These are phyloP conservation scores for Saguinus imperator DNA, from an alignment of 2,113 vertebrate genomes.

Conservation along the genomic window DNA sequence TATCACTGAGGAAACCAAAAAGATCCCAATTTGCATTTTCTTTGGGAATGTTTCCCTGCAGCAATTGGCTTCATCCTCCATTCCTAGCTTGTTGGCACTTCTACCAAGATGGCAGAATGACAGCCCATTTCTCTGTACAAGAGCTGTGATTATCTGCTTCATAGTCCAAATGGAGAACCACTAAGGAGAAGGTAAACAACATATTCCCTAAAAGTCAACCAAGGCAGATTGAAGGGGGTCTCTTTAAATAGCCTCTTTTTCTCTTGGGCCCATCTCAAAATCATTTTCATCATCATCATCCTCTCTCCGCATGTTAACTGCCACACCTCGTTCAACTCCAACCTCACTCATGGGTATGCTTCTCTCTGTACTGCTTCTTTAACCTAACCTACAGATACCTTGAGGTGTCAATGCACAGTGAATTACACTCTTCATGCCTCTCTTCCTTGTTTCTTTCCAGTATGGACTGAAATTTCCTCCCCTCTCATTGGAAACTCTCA, in stretches of 20 bases:
- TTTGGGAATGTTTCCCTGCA: too few species aligned
- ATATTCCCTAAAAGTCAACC: not conserved
- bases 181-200: not conserved
- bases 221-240: not conserved
- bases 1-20: not conserved
- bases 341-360: too few species aligned
- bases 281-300: too few species aligned
- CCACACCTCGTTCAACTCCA: not conserved
- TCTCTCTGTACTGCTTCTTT: not conserved
- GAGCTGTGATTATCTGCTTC: not conserved
- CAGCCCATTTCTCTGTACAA: not conserved
- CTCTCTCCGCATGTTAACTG: not conserved
- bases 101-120: too few species aligned
- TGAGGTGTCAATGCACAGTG: not conserved
- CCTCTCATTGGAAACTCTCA: not conserved
- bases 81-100: too few species aligned
- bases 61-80: too few species aligned
- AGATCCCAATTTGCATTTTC: not conserved
- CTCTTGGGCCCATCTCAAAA: not conserved
- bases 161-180: not conserved
- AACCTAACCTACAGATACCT: not conserved
- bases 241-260: not conserved
- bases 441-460: not conserved
- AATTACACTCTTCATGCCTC: not conserved
- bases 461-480: not conserved